These are phyloP conservation scores for Dromococcyx pavoninus DNA, from an alignment of 2,797 vertebrate genomes.

Conservation along the genomic window DNA sequence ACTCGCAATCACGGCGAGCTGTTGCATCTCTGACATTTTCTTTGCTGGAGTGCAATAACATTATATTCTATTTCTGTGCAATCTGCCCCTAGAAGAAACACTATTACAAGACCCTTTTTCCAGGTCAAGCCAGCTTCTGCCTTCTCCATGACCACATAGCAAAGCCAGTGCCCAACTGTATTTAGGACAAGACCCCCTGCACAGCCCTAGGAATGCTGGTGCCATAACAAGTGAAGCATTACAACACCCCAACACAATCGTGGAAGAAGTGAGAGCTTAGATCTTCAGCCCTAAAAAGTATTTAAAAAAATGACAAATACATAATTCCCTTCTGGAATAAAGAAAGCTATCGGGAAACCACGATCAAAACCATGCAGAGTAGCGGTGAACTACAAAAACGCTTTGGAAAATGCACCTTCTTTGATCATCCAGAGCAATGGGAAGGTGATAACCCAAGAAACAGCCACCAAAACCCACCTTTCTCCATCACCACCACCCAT, in stretches of 20 bases:
- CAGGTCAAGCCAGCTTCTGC: background rate
- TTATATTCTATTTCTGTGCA: background rate
- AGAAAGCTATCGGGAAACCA: background rate
- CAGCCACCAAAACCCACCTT: background rate
- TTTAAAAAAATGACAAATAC: background rate
- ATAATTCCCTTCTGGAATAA: background rate
- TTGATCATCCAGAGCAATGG: background rate
- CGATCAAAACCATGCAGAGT: background rate
- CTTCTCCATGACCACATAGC: background rate
- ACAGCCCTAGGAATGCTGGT: background rate
- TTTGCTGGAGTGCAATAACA: background rate
- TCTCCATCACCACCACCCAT: background rate
- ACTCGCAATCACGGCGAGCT: rapidly evolving
- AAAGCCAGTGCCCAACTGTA: background rate
- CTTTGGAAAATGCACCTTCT: background rate
- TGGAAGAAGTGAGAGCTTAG: background rate
- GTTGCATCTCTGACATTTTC: background rate
- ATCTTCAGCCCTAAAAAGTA: background rate
- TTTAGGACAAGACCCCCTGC: background rate
- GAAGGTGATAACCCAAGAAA: background rate
- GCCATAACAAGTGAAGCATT: background rate
- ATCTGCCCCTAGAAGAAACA: background rate
- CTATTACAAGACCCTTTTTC: background rate
- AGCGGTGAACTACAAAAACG: background rate
- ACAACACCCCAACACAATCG: background rate